Conservation (phyloP, 2,113 vertebrate species). For the Micromys minutus region DNA sequence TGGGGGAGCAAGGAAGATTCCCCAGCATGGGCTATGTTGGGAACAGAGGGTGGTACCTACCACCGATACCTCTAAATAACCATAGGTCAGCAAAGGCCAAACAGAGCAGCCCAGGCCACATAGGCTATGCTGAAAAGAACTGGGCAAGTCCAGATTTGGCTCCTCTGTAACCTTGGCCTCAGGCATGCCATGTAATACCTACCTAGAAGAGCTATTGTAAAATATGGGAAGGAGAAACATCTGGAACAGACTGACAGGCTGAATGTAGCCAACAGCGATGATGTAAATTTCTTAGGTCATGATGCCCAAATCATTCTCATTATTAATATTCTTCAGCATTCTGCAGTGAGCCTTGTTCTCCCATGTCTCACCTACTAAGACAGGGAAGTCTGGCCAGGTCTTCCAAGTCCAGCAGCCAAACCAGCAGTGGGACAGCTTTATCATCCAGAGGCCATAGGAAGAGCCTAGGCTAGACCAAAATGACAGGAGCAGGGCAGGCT, state of each 20-base stretch:
- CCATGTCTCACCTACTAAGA: not conserved
- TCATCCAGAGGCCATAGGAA: not conserved
- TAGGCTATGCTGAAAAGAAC: not conserved
- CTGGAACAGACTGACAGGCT: not conserved
- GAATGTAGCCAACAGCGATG: not conserved
- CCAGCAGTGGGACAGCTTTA: not conserved
- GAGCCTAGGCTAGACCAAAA: not conserved
- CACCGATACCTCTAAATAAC: not conserved
- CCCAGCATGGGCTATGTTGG: not conserved
- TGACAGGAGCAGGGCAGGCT: not conserved
- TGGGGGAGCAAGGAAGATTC: not conserved
- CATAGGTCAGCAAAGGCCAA: not conserved
- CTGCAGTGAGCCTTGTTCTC: not conserved
- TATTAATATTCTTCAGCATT: not conserved
- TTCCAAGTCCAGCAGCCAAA: not conserved
- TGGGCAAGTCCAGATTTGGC: not conserved
- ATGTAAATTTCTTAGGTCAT: not conserved
- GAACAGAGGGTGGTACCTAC: not conserved
- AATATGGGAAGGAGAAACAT: not conserved
- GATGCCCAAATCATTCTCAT: not conserved
- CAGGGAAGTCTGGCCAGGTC: constrained; percentile 5
- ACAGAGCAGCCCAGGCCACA: not conserved
- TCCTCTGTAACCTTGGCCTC: not conserved
- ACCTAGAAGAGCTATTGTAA: not conserved
- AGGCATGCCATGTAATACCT: not conserved